Evolutionary conservation across 2,797 vertebrate species (phyloP), one percentile per base, ranked within the genome.

Genomic region (Iguana delicatissima): DNA sequence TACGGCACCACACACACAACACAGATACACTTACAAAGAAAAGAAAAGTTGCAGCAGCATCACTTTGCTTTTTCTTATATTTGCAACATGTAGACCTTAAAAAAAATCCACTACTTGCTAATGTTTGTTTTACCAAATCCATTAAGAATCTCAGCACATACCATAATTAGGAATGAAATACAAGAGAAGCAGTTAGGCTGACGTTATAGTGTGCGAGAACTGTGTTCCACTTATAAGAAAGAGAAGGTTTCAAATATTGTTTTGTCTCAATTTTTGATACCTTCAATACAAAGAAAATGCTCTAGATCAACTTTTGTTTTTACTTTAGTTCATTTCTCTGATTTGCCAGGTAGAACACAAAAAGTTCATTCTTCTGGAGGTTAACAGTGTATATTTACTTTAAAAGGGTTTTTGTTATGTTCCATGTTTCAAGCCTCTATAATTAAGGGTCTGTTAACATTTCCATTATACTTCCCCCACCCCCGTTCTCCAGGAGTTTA

Each of bases 401-500:
- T 82, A 6, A 35, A 90, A 90, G 80, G 42, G 76, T 80, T 89
- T 93, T 90, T 88, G 85, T 91, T 86, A 7, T 69, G 3, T 4
- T 3, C 0, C n/a, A 1, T 32, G 67, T 86, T 90, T 94, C 74
- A 85, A 89, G 16, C 89, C 67, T 86, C 83, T 92, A 73, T 89
- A 55, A 29, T 92, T 88, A 92, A 90, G 81, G 86, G 86, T 92
- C 86, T 92, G 84, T 92, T 88, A 89, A n/a, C 42, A 90, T 83
- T 92, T 93, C 82, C 42, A 92, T 92, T 93, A 89, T 35, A 89
- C 86, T 86, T 85, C 81, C 55, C 89, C 94, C 80, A 80, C 89
- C 24, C 3, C 92, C 86, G 59, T 95, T 94, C 94, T 96, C 95
- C 92, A 86, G 93, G 92, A 95, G 90, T 95, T 95, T 92, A 92